phyloP scores from a whole-genome alignment of 2,888 invertebrate genomes.

The Megamerina dolium region DNA sequence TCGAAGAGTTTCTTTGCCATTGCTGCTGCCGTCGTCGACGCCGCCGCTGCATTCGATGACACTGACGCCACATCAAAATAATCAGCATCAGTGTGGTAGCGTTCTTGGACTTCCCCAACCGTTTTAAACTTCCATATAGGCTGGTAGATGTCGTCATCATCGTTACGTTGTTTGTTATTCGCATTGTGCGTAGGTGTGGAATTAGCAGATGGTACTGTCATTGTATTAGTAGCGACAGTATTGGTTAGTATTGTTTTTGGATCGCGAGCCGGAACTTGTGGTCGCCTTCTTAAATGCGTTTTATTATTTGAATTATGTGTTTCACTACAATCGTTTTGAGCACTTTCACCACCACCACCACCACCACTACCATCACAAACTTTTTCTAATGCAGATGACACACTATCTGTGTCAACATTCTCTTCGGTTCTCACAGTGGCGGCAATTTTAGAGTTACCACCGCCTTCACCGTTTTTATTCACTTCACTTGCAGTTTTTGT shows the following conservation, averaged over 20 bases:
- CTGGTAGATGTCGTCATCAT: slow-evolving; percentile 40
- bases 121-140: slow-evolving; percentile 49
- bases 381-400: too few species aligned
- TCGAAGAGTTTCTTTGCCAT: not conserved
- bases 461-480: too few species aligned
- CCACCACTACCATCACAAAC: not conserved
- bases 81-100: slow-evolving; percentile 26
- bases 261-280: slow-evolving; percentile 26
- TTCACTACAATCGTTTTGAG: not conserved
- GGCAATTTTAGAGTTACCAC: too few species aligned
- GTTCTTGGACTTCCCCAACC: slow-evolving; percentile 36
- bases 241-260: slow-evolving; percentile 26
- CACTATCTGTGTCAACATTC: not conserved
- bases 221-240: slow-evolving; percentile 13
- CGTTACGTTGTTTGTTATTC: slow-evolving; percentile 8
- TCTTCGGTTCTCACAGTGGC: not conserved
- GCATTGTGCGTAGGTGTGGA: not conserved
- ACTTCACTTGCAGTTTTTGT: too few species aligned
- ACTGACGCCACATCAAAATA: slow-evolving; percentile 17
- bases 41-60: not conserved
- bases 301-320: not conserved
- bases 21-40: not conserved
- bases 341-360: not conserved
- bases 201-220: slow-evolving; percentile 25
- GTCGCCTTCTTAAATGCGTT: too few species aligned